These are phyloP conservation scores for Brachylomia viminalis DNA, from an alignment of 2,888 invertebrate genomes.

Conservation along the genomic window DNA sequence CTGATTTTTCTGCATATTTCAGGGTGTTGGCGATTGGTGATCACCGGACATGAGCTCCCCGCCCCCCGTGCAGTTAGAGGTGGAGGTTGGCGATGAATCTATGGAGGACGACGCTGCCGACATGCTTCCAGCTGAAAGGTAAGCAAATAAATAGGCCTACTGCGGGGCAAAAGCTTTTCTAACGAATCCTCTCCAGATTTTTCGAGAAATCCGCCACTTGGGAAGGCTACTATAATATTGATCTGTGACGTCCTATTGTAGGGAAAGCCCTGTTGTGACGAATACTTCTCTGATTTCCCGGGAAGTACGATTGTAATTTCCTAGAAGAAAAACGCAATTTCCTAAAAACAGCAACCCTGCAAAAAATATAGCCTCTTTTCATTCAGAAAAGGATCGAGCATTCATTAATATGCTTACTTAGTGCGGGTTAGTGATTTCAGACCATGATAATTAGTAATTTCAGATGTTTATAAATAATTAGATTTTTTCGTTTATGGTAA, in stretches of 20 bases:
- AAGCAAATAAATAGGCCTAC: background rate
- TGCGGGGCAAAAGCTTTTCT: no score
- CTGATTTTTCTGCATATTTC: conserved; percentile 6
- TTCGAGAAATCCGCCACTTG: background rate
- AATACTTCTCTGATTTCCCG: background rate
- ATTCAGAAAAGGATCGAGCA: background rate
- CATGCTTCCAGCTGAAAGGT: conserved; percentile 86
- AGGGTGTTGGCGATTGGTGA: conserved; percentile 70
- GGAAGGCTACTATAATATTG: background rate
- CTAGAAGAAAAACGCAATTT: background rate
- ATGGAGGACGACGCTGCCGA: conserved; percentile 86
- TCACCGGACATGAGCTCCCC: conserved; percentile 84
- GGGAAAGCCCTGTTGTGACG: no score
- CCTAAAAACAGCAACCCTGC: background rate
- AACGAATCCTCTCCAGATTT: background rate
- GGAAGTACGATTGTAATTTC: background rate
- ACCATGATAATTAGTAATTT: background rate
- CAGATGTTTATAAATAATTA: background rate
- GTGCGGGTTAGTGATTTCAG: background rate
- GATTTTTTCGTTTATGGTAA: background rate
- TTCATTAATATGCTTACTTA: background rate
- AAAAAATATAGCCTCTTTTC: background rate
- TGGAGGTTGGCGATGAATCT: conserved; percentile 85
- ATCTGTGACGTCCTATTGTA: background rate
- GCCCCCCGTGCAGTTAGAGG: conserved; percentile 85